Conservation (phyloP, 2,888 invertebrate genomes). For the Dicyrtomina minuta region DNA sequence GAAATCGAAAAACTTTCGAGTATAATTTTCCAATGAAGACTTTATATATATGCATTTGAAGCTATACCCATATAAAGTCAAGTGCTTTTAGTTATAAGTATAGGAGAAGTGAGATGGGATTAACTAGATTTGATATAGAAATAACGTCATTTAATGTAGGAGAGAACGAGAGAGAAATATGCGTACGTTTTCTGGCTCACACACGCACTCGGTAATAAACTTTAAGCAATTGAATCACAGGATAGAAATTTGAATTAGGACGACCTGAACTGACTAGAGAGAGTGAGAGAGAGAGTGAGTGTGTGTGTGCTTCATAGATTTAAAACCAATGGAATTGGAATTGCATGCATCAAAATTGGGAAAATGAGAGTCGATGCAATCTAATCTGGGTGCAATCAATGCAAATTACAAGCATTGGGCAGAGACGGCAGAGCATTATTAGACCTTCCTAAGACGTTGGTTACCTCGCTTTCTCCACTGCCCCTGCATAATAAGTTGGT, state of each 20-base stretch:
- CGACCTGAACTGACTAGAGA: background rate
- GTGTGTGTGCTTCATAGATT: background rate
- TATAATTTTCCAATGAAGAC: too few species aligned
- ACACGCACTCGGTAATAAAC: background rate
- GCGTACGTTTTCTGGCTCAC: too few species aligned
- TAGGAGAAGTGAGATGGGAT: too few species aligned
- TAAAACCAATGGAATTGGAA: slow-evolving; percentile 21
- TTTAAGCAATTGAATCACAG: slow-evolving; percentile 6
- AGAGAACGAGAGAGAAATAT: background rate
- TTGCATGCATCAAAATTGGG: slow-evolving; percentile 13
- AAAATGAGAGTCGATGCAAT: slow-evolving; percentile 18
- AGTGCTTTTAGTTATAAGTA: too few species aligned
- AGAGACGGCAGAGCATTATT: slow-evolving; percentile 1
- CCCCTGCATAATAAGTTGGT: slow-evolving; percentile 28
- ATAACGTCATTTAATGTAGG: too few species aligned
- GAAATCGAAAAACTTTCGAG: background rate
- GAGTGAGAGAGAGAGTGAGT: background rate
- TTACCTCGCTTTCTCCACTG: slow-evolving; percentile 26
- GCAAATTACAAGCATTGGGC: slow-evolving; percentile 34
- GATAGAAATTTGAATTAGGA: background rate
- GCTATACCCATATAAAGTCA: too few species aligned
- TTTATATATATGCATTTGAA: too few species aligned
- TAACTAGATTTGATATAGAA: too few species aligned
- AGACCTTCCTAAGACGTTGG: background rate
- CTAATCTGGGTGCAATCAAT: slow-evolving; percentile 36